These are phyloP conservation scores for Loris lydekkerianus DNA, from an alignment of 2,797 vertebrate species.

Conservation along the genomic window DNA sequence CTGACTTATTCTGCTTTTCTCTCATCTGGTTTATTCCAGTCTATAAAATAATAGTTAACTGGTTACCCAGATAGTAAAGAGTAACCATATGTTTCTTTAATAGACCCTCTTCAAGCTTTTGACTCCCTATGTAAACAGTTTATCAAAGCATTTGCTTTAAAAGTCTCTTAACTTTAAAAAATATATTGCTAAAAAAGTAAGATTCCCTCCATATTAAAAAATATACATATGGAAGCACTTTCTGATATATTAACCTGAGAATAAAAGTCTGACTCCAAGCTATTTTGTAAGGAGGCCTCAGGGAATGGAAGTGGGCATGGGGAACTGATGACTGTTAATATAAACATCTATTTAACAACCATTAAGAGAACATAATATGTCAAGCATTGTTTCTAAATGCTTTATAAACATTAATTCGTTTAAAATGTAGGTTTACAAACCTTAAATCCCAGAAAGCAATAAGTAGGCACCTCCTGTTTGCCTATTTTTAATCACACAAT, in stretches of 20 bases:
- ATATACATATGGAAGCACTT: background rate
- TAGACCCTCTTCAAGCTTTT: background rate
- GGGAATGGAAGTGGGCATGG: background rate
- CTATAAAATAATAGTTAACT: background rate
- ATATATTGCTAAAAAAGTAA: background rate
- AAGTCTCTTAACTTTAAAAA: background rate
- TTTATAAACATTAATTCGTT: background rate
- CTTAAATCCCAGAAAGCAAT: background rate
- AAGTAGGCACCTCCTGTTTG: background rate
- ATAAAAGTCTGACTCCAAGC: background rate
- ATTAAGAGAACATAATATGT: background rate
- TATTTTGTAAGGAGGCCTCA: background rate
- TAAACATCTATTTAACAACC: background rate
- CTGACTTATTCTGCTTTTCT: background rate
- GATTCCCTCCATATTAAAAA: background rate
- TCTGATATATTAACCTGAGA: background rate
- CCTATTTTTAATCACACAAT: background rate
- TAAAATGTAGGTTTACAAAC: background rate
- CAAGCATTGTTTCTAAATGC: background rate
- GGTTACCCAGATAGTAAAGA: background rate
- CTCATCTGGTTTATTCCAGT: background rate
- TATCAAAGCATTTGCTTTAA: constrained; percentile 8
- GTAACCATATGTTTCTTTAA: background rate
- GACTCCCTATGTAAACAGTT: background rate
- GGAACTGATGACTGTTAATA: background rate